phyloP scores from a whole-genome alignment of 1,140 invertebrate genomes.

The Drusus annulatus region DNA sequence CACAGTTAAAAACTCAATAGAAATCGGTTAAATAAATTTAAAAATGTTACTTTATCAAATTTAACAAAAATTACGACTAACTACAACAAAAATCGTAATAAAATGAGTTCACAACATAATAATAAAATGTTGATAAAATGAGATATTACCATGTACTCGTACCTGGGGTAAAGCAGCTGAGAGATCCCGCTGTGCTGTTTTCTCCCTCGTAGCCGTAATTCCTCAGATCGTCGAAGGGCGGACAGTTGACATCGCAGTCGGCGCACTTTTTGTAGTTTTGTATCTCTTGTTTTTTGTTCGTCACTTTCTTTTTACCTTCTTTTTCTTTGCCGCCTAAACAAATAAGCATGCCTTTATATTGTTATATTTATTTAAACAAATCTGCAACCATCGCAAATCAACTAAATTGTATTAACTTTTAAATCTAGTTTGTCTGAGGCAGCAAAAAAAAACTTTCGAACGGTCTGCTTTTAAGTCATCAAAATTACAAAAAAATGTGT shows the following conservation, averaged over 20 bases:
- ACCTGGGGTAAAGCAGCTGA: slow-evolving; percentile 73
- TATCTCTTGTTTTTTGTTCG: slow-evolving; percentile 95
- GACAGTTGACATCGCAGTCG: slow-evolving; percentile 94
- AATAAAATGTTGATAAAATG: not conserved
- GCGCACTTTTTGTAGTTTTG: slow-evolving; percentile 95
- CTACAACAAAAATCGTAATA: no score
- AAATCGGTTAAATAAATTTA: no score
- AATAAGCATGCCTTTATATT: slow-evolving; percentile 18
- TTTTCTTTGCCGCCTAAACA: slow-evolving; percentile 71
- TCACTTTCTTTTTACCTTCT: slow-evolving; percentile 82
- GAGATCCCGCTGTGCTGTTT: slow-evolving; percentile 95
- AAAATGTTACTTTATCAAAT: no score
- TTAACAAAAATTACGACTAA: no score
- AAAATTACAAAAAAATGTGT: no score
- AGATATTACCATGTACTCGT: slow-evolving; percentile 38
- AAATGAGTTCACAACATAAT: not conserved
- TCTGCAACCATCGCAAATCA: no score
- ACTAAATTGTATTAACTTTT: no score
- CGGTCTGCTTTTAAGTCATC: no score
- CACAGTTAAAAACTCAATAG: no score
- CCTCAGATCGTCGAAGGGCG: slow-evolving; percentile 95
- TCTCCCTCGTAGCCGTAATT: slow-evolving; percentile 98
- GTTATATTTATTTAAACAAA: not conserved
- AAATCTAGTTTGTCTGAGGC: no score
- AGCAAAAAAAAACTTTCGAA: no score